Percentiles rank a stretch among this genome's conserved stretches.
Evolutionary conservation across 2,113 vertebrate genomes (phyloP).

Genomic region (Eulemur rufifrons): DNA sequence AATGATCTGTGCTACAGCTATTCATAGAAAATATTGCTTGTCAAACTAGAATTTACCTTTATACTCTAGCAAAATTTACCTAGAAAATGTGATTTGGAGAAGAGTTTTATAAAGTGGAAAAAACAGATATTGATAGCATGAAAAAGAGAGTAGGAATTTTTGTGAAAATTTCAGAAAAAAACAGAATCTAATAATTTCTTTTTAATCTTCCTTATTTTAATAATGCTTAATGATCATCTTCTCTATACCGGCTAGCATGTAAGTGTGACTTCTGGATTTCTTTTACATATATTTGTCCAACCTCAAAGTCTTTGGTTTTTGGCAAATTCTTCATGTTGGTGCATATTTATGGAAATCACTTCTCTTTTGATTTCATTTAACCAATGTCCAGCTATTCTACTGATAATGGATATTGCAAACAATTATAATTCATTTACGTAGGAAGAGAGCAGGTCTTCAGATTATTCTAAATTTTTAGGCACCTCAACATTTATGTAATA

Average conservation of each 20-base stretch:
- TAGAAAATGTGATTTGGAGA: background rate
- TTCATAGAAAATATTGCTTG: background rate
- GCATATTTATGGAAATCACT: slow-evolving; percentile 12
- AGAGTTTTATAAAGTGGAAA: background rate
- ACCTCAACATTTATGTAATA: background rate
- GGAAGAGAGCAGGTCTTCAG: background rate
- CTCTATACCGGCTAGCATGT: background rate
- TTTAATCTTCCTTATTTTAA: background rate
- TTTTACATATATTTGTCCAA: background rate
- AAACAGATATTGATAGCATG: background rate
- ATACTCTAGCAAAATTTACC: background rate
- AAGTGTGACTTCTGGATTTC: background rate
- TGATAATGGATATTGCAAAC: background rate
- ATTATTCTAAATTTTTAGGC: background rate
- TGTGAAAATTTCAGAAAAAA: background rate
- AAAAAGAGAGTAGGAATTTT: background rate
- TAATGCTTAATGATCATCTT: background rate
- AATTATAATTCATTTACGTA: background rate
- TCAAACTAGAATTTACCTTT: background rate
- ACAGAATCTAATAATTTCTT: background rate
- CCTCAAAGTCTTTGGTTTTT: background rate
- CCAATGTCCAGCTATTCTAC: background rate
- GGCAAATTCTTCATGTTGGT: background rate
- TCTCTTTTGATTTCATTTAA: slow-evolving; percentile 29
- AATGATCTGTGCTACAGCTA: background rate